Evolutionary conservation across 2,888 invertebrate genomes (phyloP), one percentile per base, ranked within the genome.

Genomic region (Chloroclystis v-ata): DNA sequence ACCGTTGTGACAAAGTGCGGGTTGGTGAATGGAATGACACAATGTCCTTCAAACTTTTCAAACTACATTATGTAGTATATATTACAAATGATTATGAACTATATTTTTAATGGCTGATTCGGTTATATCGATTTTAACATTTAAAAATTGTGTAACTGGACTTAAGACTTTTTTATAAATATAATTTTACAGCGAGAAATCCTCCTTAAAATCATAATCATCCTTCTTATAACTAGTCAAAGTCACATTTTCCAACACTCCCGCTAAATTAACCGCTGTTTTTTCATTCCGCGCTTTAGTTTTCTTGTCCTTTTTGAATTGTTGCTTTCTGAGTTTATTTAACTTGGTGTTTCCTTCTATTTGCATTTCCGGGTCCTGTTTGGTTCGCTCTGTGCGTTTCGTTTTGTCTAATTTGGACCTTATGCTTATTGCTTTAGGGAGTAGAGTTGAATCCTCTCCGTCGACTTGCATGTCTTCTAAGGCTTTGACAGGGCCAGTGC

Each of bases 331-430:
- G 25, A 85, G 28, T 60, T 84, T 76, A 46, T 87, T 87, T 24
- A 69, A 74, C 57, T 82, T 86, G 0, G 89, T 77, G 69, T 93
- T 93, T 52, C 95, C 95, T 72, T 93, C 93, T 40, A 94, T 71
- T 37, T 89, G 82, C 89, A 92, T 91, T 67, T 91, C 89, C 0
- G 93, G 91, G 74, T 94, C 92, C 1, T 61, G 48, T 68, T 91
- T 92, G 24, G 69, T 60, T 32, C 69, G 66, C 52, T 80, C 82
- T 1, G 67, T 65, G 10, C 73, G 60, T 13, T 70, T 73, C 12
- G 63, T 71, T 57, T 85, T 85, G 10, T 75, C 75, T 33, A 82
- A 63, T 64, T 79, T 81, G 0, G 78, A 65, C 48, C 76, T 61
- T 51, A 89, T 85, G 63, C 64, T 87, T 0, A 89, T 55, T 0